Percentiles rank a stretch among this genome's conserved stretches.
phyloP scores from a whole-genome alignment of 2,797 vertebrate species.

The Distichodus sexfasciatus region DNA sequence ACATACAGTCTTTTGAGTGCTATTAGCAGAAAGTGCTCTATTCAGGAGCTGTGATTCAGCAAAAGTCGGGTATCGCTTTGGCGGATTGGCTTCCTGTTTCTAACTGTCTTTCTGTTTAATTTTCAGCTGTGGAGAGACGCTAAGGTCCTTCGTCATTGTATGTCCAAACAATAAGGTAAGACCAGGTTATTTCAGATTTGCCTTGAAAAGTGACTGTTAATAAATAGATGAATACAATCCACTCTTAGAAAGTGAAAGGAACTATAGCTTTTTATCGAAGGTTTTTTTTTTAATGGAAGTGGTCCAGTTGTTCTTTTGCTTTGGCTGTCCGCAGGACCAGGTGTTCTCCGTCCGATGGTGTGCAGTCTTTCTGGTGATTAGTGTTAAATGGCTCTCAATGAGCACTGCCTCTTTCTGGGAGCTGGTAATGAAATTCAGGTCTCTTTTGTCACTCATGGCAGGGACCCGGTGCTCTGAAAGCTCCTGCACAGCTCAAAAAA shows the following conservation, averaged over 20 bases:
- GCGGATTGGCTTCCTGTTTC: slow-evolving; percentile 49
- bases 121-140: slow-evolving; percentile 47
- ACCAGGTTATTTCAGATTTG: slow-evolving; percentile 19
- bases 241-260: neutral
- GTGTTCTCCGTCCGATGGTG: slow-evolving; percentile 41
- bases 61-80: slow-evolving; percentile 40
- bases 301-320: slow-evolving; percentile 5
- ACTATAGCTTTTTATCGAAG: neutral
- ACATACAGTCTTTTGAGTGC: slow-evolving; percentile 19
- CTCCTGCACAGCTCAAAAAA: slow-evolving; percentile 40
- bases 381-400: slow-evolving; percentile 43
- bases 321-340: slow-evolving; percentile 43
- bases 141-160: slow-evolving; percentile 44
- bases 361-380: slow-evolving; percentile 33
- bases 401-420: slow-evolving; percentile 42
- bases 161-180: slow-evolving; percentile 48
- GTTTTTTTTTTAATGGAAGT: neutral
- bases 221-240: neutral
- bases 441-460: slow-evolving; percentile 46
- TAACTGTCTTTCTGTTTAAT: slow-evolving; percentile 46
- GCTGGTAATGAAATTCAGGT: slow-evolving; percentile 50
- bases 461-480: slow-evolving; percentile 38
- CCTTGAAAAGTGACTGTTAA: slow-evolving; percentile 39
- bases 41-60: slow-evolving; percentile 57
- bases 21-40: slow-evolving; percentile 42